Conservation (phyloP, 2,113 vertebrate genomes). For the Lampris incognitus region DNA sequence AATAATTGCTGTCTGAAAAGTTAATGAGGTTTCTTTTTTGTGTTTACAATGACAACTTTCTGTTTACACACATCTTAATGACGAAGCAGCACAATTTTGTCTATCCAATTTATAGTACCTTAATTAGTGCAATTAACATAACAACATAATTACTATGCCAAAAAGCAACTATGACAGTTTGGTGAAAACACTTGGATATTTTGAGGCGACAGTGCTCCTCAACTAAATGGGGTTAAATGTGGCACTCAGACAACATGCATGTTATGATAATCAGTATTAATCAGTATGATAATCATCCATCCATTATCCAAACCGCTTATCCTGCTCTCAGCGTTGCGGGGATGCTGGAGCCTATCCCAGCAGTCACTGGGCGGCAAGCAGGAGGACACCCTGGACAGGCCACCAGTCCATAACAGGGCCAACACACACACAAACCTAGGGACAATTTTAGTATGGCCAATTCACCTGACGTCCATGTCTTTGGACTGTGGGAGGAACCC, state of each 20-base stretch:
- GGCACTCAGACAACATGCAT: background rate
- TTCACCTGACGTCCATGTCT: too few species aligned
- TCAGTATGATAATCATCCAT: too few species aligned
- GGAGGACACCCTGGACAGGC: too few species aligned
- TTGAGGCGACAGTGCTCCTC: constrained; percentile 21
- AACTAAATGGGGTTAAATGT: constrained; percentile 17
- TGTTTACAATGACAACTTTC: constrained; percentile 19
- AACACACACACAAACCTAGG: too few species aligned
- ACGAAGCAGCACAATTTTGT: constrained; percentile 38
- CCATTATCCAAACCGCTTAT: too few species aligned
- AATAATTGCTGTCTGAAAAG: background rate
- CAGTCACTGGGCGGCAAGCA: too few species aligned
- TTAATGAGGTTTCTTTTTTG: constrained; percentile 44
- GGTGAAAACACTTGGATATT: constrained; percentile 59
- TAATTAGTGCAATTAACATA: constrained; percentile 64
- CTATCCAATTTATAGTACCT: constrained; percentile 28
- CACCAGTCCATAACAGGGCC: too few species aligned
- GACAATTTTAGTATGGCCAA: too few species aligned
- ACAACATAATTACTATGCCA: background rate
- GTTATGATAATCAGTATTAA: background rate
- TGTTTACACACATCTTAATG: constrained; percentile 43
- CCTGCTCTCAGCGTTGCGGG: too few species aligned
- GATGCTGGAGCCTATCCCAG: too few species aligned
- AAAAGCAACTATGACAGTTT: constrained; percentile 34
- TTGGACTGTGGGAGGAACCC: too few species aligned